phyloP scores from a whole-genome alignment of 2,113 vertebrate genomes.

The Crypturellus undulatus region DNA sequence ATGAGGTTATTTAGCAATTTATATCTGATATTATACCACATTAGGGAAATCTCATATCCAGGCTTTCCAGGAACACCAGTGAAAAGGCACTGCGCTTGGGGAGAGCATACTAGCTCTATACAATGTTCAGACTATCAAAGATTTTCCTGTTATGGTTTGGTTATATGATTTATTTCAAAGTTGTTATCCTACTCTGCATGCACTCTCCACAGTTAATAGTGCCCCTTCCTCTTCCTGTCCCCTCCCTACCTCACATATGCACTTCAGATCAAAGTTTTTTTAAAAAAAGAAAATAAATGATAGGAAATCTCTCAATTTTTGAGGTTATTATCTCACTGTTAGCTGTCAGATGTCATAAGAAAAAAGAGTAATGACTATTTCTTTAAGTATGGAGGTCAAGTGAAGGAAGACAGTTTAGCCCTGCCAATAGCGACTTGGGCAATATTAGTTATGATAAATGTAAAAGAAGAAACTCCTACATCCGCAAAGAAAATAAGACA shows the following conservation, averaged over 20 bases:
- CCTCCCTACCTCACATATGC: neutral
- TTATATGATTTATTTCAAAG: conserved; percentile 51
- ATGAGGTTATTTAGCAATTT: neutral
- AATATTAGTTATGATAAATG: neutral
- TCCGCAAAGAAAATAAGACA: neutral
- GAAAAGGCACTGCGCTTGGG: neutral
- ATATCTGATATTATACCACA: neutral
- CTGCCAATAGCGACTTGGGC: neutral
- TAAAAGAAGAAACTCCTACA: neutral
- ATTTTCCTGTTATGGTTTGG: conserved; percentile 61
- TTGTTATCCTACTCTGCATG: conserved; percentile 22
- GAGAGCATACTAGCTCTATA: neutral
- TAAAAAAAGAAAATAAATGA: neutral
- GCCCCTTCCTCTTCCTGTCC: conserved; percentile 45
- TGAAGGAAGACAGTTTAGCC: neutral
- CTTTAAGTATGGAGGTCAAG: neutral
- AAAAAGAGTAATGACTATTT: neutral
- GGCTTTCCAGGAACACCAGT: conserved; percentile 16
- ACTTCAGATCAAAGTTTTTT: conserved; percentile 32
- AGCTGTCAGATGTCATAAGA: neutral
- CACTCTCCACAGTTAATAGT: neutral
- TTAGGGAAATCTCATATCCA: neutral
- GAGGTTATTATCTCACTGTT: neutral
- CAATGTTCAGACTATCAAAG: conserved; percentile 1
- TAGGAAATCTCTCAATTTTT: conserved; percentile 2